phyloP scores from a whole-genome alignment of 1,140 invertebrate species.

The Trachymyrmex cornetzi region DNA sequence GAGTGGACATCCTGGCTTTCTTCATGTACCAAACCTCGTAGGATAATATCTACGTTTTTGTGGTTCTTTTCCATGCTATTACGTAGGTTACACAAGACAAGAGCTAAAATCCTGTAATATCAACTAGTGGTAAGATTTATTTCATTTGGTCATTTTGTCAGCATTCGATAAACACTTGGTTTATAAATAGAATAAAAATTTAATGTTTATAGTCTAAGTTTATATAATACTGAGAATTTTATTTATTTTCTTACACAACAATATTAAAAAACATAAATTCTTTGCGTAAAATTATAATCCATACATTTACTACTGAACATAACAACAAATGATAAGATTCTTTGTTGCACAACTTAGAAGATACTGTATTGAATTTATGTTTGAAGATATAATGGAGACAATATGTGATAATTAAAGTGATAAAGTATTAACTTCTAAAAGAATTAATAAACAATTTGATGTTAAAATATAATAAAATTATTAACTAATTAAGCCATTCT shows the following conservation, averaged over 20 bases:
- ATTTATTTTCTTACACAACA: not conserved
- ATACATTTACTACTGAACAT: not conserved
- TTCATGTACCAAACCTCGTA: too few relatives aligned
- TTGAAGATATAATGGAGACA: not conserved
- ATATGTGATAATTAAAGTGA: not conserved
- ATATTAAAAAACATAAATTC: not conserved
- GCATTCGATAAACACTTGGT: not conserved
- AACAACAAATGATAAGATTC: conserved; percentile 2
- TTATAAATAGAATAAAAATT: not conserved
- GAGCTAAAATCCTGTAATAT: not conserved
- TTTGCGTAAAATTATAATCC: not conserved
- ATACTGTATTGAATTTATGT: not conserved
- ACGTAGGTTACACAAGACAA: not conserved
- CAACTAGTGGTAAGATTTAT: not conserved
- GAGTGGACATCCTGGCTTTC: too few relatives aligned
- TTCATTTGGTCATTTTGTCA: not conserved
- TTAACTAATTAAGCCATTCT: not conserved
- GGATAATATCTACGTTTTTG: too few relatives aligned
- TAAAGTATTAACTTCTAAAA: not conserved
- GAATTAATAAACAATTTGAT: not conserved
- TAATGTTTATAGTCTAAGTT: not conserved
- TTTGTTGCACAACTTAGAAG: not conserved
- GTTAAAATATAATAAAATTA: conserved; percentile 1
- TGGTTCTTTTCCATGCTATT: too few relatives aligned
- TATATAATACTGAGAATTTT: not conserved